Percentiles rank a stretch among this genome's conserved stretches.
These are phyloP conservation scores for Eremobia ochroleuca DNA, from an alignment of 2,888 invertebrate species.

Conservation along the genomic window DNA sequence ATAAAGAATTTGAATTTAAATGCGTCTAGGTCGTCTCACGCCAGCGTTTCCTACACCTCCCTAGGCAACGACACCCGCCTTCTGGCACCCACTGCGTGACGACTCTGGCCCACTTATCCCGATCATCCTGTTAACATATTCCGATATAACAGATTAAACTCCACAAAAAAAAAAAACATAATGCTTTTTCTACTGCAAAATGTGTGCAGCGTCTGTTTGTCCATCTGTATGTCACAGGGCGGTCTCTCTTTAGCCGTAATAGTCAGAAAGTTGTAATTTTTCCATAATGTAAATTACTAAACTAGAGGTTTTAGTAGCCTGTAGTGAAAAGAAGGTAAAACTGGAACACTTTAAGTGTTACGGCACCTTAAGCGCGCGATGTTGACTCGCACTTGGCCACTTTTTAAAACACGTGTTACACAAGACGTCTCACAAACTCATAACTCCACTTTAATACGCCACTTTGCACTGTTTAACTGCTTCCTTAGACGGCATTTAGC, in stretches of 20 bases:
- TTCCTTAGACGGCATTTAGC: slow-evolving; percentile 48
- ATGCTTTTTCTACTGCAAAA: slow-evolving; percentile 47
- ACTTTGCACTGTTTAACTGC: slow-evolving; percentile 59
- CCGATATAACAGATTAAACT: neutral
- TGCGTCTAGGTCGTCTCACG: no score
- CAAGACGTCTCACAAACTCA: slow-evolving; percentile 48
- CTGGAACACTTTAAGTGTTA: no score
- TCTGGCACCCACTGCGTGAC: no score
- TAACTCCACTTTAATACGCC: slow-evolving; percentile 60
- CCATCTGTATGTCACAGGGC: no score
- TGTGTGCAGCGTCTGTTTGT: neutral
- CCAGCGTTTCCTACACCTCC: no score
- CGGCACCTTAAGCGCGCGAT: neutral
- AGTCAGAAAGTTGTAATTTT: no score
- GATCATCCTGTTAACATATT: neutral
- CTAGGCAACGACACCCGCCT: no score
- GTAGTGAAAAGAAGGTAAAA: neutral
- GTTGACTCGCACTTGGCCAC: no score
- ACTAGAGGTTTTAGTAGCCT: no score
- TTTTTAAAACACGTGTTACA: slow-evolving; percentile 36
- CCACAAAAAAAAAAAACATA: slow-evolving; percentile 31
- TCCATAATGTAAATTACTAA: neutral
- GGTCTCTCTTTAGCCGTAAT: no score
- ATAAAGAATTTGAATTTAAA: no score
- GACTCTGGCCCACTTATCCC: no score